Evolutionary conservation across 92 coral and sea anemone genomes (phyloP), one percentile per base, ranked within the genome.

Genomic region (Paragorgia papillata): DNA sequence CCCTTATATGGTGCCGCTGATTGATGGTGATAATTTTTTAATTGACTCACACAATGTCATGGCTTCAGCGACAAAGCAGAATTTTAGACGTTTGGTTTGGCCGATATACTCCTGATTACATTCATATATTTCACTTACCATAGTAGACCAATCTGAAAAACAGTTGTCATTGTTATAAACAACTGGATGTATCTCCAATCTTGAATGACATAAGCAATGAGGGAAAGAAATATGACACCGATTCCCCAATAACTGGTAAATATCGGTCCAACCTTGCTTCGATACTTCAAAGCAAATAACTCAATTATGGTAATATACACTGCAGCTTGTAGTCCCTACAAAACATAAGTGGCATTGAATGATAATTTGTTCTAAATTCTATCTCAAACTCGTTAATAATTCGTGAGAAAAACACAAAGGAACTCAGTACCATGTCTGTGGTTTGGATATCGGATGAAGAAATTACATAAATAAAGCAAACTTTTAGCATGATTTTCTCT

Each of bases 131-230:
- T n/a, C n/a, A n/a, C n/a, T 53, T 71, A 71, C 78, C 78, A 71
- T 53, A 71, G 53, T 9, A 71, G 19, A 7, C 32, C 49, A 71
- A 71, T 71, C 63, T 71, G 78, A 19, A 54, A 31, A 5, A 71
- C 6, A 28, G 78, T 55, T 13, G 64, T 33, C 28, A 31, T 33
- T 50, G 78, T 71, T 71, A 54, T 71, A 54, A 71, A 71, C 17
- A 71, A 71, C 34, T 71, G 78, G 26, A 71, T 71, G 19, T 71
- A 71, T 49, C 25, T 30, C 78, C 78, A 71, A 32, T 71, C 78
- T 71, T 71, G 63, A 22, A 71, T 15, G 13, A 54, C 64, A 21
- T 50, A 71, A 9, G 78, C 62, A 17, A 71, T 43, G 15, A 75
- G 26, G 21, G 66, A 30, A 30, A 55, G 17, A 35, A 29, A 29